These are phyloP conservation scores for Sesia bembeciformis DNA, from an alignment of 2,888 invertebrate genomes.

Conservation along the genomic window DNA sequence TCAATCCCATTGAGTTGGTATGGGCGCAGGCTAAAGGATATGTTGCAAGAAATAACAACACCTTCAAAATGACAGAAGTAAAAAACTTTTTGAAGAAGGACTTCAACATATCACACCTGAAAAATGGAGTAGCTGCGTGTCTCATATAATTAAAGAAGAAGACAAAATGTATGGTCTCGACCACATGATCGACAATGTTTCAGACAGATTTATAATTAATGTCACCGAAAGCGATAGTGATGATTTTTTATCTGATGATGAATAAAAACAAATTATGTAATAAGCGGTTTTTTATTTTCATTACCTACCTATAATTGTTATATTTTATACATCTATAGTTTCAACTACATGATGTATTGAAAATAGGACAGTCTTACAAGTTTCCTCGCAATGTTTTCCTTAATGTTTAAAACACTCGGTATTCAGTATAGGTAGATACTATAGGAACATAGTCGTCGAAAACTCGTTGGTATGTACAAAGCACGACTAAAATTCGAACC, in stretches of 20 bases:
- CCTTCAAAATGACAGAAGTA: slow-evolving; percentile 7
- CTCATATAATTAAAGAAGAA: no score
- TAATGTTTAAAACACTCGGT: slow-evolving; percentile 8
- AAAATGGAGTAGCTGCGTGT: no score
- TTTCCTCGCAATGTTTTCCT: slow-evolving; percentile 7
- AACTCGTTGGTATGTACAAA: no score
- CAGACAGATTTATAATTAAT: no score
- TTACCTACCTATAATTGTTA: slow-evolving; percentile 7
- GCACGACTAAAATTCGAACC: no score
- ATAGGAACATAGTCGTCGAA: no score
- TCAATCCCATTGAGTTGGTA: slow-evolving; percentile 11
- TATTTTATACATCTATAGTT: slow-evolving; percentile 9
- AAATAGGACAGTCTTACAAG: no score
- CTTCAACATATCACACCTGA: no score
- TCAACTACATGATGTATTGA: slow-evolving; percentile 8
- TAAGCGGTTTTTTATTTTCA: slow-evolving; percentile 9
- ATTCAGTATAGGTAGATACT: no score
- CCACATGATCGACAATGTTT: no score
- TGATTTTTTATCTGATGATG: slow-evolving; percentile 8
- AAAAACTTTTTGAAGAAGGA: no score
- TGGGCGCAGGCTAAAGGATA: slow-evolving; percentile 11
- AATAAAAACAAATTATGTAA: slow-evolving; percentile 9
- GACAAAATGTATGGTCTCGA: no score
- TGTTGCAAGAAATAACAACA: slow-evolving; percentile 7
- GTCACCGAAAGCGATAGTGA: not conserved